Conservation (phyloP, 2,113 vertebrate species). For the Mesoclemmys tuberculata region DNA sequence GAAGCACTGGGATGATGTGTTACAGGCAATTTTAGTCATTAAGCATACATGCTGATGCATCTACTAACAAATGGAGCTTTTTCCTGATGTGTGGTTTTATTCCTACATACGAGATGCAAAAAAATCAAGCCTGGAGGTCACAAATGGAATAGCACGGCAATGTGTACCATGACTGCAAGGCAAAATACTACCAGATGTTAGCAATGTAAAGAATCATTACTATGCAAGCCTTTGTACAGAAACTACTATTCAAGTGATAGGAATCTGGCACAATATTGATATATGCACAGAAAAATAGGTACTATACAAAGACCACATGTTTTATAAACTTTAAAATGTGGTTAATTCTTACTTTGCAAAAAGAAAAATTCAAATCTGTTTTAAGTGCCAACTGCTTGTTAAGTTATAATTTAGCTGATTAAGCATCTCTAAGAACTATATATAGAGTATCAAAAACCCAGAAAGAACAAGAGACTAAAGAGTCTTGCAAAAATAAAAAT, state of each 20-base stretch:
- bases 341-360: slow-evolving; percentile 33
- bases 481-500: slow-evolving; percentile 24
- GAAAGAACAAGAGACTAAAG: not conserved
- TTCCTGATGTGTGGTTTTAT: not conserved
- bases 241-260: slow-evolving; percentile 8
- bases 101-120: not conserved
- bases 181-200: slow-evolving; percentile 38
- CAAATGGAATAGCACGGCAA: not conserved
- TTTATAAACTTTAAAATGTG: slow-evolving; percentile 18
- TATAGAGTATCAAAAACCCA: slow-evolving; percentile 19
- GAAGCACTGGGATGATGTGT: not conserved
- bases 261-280: not conserved
- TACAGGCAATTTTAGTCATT: not conserved
- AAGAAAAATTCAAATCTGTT: slow-evolving; percentile 5
- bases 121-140: not conserved
- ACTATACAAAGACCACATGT: not conserved
- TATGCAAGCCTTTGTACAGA: slow-evolving; percentile 1
- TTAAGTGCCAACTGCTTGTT: not conserved
- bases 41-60: not conserved
- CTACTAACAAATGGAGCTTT: not conserved
- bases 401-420: slow-evolving; percentile 40
- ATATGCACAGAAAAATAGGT: slow-evolving; percentile 7
- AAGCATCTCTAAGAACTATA: slow-evolving; percentile 21
- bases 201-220: slow-evolving; percentile 18
- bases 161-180: not conserved